Conservation (phyloP, 2,113 vertebrate species). For the Cepphus grylle region DNA sequence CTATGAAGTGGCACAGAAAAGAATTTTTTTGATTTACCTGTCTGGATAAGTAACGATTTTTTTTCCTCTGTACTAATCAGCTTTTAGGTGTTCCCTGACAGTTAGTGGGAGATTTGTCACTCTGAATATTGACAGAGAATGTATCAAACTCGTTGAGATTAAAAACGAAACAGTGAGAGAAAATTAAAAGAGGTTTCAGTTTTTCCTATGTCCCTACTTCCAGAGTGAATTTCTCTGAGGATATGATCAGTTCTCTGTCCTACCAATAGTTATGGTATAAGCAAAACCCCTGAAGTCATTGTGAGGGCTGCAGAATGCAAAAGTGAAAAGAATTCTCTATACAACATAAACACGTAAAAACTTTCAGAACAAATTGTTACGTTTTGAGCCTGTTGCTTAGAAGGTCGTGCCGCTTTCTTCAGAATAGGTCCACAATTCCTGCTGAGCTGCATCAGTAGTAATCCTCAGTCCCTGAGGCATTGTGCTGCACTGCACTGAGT, state of each 20-base stretch:
- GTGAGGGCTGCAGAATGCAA: not conserved
- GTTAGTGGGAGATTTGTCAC: not conserved
- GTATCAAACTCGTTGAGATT: not conserved
- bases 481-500: not conserved
- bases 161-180: not conserved
- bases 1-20: not conserved
- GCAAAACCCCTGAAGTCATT: not conserved
- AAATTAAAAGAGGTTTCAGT: not conserved
- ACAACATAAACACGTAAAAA: not conserved
- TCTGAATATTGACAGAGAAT: not conserved
- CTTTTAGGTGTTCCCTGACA: not conserved
- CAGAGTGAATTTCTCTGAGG: not conserved
- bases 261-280: not conserved
- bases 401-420: not conserved
- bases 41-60: not conserved
- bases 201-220: not conserved
- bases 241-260: not conserved
- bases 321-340: not conserved
- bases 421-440: not conserved
- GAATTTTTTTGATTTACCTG: not conserved
- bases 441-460: not conserved
- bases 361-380: not conserved
- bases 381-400: not conserved
- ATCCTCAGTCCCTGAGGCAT: not conserved
- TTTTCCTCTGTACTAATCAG: not conserved